Conservation (phyloP, 2,797 vertebrate genomes). For the Cossypha dichroa region DNA sequence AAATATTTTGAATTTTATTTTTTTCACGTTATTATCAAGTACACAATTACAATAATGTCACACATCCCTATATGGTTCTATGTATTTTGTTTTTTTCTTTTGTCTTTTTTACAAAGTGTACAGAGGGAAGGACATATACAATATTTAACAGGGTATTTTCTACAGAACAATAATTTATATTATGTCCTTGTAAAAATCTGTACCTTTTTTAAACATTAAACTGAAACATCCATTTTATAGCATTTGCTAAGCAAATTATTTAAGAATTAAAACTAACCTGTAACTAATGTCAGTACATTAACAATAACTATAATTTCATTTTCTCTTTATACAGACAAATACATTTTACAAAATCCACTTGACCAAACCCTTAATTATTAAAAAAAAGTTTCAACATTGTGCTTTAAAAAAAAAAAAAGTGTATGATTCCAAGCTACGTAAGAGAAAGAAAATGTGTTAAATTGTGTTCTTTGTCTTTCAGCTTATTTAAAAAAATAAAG, state of each 20-base stretch:
- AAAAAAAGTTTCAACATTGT: constrained; percentile 72
- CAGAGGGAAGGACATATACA: constrained; percentile 90
- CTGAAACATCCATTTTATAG: constrained; percentile 81
- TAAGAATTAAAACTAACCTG: constrained; percentile 82
- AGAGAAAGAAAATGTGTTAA: constrained; percentile 71
- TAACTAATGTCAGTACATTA: constrained; percentile 83
- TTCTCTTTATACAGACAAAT: constrained; percentile 82
- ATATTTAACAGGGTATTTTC: constrained; percentile 94
- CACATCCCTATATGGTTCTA: constrained; percentile 86
- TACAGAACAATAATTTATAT: constrained; percentile 99
- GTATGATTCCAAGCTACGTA: constrained; percentile 76
- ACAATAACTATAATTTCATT: constrained; percentile 82
- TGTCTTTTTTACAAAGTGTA: constrained; percentile 93
- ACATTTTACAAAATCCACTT: constrained; percentile 82
- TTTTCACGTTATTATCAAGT: constrained; percentile 85
- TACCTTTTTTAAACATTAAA: constrained; percentile 85
- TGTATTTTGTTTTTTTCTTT: constrained; percentile 75
- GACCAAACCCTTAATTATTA: constrained; percentile 77
- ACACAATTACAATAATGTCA: constrained; percentile 87
- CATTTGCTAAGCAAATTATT: constrained; percentile 81
- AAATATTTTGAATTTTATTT: constrained; percentile 98
- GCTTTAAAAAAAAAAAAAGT: constrained; percentile 68
- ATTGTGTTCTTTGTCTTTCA: constrained; percentile 78
- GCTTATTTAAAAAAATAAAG: constrained; percentile 76
- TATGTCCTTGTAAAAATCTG: constrained; percentile 85